These are phyloP conservation scores for Drosophila santomea DNA, from an alignment of 1,140 invertebrate genomes.

Conservation along the genomic window DNA sequence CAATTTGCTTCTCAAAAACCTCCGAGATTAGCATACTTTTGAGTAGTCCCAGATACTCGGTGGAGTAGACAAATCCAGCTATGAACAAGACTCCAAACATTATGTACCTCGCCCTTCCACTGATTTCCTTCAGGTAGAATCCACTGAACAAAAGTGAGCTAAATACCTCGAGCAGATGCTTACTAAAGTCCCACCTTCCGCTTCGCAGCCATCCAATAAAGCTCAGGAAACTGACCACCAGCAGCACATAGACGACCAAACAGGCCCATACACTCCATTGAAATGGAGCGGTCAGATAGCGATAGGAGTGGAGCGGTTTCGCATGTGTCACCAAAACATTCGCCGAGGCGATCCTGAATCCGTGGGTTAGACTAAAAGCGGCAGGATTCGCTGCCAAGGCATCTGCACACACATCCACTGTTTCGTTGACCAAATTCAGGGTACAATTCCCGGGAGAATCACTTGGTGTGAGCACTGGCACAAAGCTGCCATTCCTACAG, in stretches of 20 bases:
- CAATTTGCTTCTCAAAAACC: slow-evolving; percentile 57
- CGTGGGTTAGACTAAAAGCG: slow-evolving; percentile 29
- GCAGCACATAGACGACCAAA: slow-evolving; percentile 31
- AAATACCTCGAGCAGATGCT: slow-evolving; percentile 60
- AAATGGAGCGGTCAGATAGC: slow-evolving; percentile 57
- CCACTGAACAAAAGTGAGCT: slow-evolving; percentile 51
- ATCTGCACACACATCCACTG: slow-evolving; percentile 61
- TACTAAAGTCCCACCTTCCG: slow-evolving; percentile 54
- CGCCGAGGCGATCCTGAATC: slow-evolving; percentile 50
- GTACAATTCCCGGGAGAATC: slow-evolving; percentile 54
- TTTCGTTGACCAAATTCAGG: neutral
- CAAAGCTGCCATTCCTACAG: slow-evolving; percentile 43
- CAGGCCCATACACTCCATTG: slow-evolving; percentile 51
- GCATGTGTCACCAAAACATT: slow-evolving; percentile 61
- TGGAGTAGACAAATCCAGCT: slow-evolving; percentile 61
- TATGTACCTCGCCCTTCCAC: slow-evolving; percentile 48
- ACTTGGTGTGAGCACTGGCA: slow-evolving; percentile 35
- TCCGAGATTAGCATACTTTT: slow-evolving; percentile 71
- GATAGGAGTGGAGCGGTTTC: slow-evolving; percentile 45
- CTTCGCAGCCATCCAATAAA: slow-evolving; percentile 46
- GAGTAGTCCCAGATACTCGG: slow-evolving; percentile 54
- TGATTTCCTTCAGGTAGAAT: slow-evolving; percentile 34
- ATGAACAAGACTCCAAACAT: slow-evolving; percentile 57
- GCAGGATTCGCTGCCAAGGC: slow-evolving; percentile 35
- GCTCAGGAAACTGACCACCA: slow-evolving; percentile 58